Evolutionary conservation across 1,140 invertebrate species (phyloP).

Genomic region (Prorops nasuta): DNA sequence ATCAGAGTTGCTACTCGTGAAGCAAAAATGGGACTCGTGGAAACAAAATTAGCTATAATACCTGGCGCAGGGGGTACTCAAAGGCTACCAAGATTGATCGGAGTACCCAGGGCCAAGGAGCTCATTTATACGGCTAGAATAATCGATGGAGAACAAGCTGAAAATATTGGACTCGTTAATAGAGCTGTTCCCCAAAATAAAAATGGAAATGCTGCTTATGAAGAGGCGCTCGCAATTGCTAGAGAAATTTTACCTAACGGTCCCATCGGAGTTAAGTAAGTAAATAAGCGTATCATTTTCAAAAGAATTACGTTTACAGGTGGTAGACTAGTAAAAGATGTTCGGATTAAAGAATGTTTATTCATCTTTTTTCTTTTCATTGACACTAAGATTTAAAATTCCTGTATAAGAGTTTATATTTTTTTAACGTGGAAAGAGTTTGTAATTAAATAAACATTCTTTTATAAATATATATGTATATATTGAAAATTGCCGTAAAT

Average conservation of each 20-base stretch:
- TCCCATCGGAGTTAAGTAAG: constrained; percentile 76
- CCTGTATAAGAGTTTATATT: too few species aligned
- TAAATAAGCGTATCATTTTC: too few species aligned
- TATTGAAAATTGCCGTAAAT: too few species aligned
- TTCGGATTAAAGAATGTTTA: too few species aligned
- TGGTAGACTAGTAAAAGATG: too few species aligned
- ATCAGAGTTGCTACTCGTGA: constrained; percentile 77
- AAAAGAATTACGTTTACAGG: too few species aligned
- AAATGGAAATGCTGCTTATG: constrained; percentile 82
- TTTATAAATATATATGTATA: too few species aligned
- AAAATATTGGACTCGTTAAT: constrained; percentile 81
- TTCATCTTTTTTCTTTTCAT: neutral
- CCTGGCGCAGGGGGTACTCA: constrained; percentile 97
- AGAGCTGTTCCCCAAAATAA: constrained; percentile 82
- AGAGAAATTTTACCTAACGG: constrained; percentile 89
- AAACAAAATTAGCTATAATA: constrained; percentile 93
- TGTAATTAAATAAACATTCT: too few species aligned
- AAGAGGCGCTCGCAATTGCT: constrained; percentile 79
- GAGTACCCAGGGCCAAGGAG: constrained; percentile 89
- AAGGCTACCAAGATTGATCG: constrained; percentile 84
- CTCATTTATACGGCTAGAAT: constrained; percentile 89
- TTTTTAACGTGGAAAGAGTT: too few species aligned
- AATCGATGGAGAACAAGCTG: constrained; percentile 79
- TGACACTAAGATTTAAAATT: constrained; percentile 7
- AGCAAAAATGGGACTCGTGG: constrained; percentile 90